These are phyloP conservation scores for Periophthalmodon schlosseri DNA, from an alignment of 2,113 vertebrate genomes.

Conservation along the genomic window DNA sequence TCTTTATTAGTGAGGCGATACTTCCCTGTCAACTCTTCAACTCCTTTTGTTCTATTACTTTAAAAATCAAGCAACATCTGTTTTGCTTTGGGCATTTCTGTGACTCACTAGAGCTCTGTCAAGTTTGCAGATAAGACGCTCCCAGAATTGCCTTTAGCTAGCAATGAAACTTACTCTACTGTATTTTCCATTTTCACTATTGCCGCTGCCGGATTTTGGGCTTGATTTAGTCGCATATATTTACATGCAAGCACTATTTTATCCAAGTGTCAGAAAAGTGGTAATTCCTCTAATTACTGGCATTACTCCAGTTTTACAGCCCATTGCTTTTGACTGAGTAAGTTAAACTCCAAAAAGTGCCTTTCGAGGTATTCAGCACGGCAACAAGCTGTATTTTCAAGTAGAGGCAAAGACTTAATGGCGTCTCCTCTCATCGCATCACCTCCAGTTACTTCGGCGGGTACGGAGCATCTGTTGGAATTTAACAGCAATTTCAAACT, in stretches of 20 bases:
- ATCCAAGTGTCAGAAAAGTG: conserved; percentile 12
- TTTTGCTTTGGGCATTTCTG: conserved; percentile 62
- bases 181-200: conserved; percentile 39
- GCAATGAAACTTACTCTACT: conserved; percentile 33
- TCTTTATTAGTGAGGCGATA: conserved; percentile 3
- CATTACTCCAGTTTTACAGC: conserved; percentile 16
- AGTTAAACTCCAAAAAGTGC: conserved; percentile 31
- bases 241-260: conserved; percentile 8
- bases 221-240: conserved; percentile 7
- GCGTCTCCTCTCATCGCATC: conserved; percentile 42
- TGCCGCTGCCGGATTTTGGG: conserved; percentile 1
- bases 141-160: conserved; percentile 40
- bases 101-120: conserved; percentile 50
- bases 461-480: conserved; percentile 55
- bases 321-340: conserved; percentile 12
- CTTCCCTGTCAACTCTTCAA: conserved; percentile 57
- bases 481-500: conserved; percentile 57
- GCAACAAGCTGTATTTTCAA: conserved; percentile 32
- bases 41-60: conserved; percentile 60
- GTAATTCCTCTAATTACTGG: conserved; percentile 12
- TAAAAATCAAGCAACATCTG: conserved; percentile 71
- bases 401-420: conserved; percentile 31
- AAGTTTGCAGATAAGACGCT: conserved; percentile 52
- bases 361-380: conserved; percentile 24
- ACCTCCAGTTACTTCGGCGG: conserved; percentile 42